phyloP scores from a whole-genome alignment of 30 jellyfish, hydroid and myxozoan species.

The Mastigias papua region DNA sequence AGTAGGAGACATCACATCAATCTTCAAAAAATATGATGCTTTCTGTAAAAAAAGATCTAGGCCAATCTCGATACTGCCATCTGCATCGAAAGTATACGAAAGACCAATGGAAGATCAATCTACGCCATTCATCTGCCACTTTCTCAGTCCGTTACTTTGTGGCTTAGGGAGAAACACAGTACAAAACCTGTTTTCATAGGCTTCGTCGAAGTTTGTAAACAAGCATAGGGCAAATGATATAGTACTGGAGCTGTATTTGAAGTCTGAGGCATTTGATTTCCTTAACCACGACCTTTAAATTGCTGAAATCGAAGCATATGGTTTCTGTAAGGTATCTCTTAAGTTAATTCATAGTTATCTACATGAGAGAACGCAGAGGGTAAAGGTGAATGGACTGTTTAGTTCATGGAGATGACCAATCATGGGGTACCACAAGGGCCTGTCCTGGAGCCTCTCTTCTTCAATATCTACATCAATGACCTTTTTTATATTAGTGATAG shows the following conservation, averaged over 20 bases:
- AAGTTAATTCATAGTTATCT: conserved; percentile 16
- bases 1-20: background rate
- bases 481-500: no score
- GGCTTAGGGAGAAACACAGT: conserved; percentile 18
- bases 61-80: conserved; percentile 32
- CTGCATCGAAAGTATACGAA: conserved; percentile 21
- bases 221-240: background rate
- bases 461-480: no score
- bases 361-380: background rate
- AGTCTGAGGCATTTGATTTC: conserved; percentile 27
- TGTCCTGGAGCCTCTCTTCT: conserved; percentile 13
- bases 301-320: conserved; percentile 33
- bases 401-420: background rate
- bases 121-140: conserved; percentile 1
- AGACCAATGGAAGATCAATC: conserved; percentile 19
- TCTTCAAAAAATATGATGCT: background rate
- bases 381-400: background rate
- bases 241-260: background rate
- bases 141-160: conserved; percentile 14
- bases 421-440: conserved; percentile 10
- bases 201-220: background rate
- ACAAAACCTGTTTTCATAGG: background rate
- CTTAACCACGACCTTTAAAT: conserved; percentile 2
- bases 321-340: background rate
- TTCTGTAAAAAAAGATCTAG: background rate